Evolutionary conservation across 92 coral and sea anemone genomes (phyloP), one percentile per base, ranked within the genome.

Genomic region (Umimayanthus kanabou): DNA sequence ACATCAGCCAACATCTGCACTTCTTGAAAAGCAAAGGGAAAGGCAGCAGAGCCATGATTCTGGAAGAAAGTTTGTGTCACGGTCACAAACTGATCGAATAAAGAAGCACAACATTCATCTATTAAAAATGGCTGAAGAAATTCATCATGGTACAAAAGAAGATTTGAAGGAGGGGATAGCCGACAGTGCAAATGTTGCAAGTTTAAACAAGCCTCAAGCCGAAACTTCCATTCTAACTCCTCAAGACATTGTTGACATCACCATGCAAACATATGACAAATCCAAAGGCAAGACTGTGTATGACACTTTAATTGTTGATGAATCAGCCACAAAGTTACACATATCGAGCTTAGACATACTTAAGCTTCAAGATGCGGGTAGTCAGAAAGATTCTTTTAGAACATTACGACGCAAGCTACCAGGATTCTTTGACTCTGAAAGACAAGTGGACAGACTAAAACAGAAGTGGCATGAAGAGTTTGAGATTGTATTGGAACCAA

Each of bases 71-170:
- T 89, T 89, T 87, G 88, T 84, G 49, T 85, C 89, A 7, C 79
- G 92, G 22, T 88, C 89, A 18, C 86, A 85, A 47, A 81, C 88
- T 42, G 64, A 50, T 28, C 65, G 92, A 14, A 65, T 81, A 33
- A 90, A 85, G 55, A 50, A 80, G 67, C 89, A 79, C 72, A 87
- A 90, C 26, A 55, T 72, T 42, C 39, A 45, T 55, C 77, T 85
- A 25, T 22, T 37, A 70, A 87, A 81, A 85, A 79, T 79, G 73
- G 89, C 92, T 2, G 81, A 85, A 81, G 87, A 86, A 42, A 73
- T 89, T 65, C 89, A 89, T 39, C 88, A 89, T 85, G 92, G 92
- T 47, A 78, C 89, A 40, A 90, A 90, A 79, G 87, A 85, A 18
- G 92, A 85, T 79, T 80, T 90, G 39, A 30, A 84, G 71, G 78